Evolutionary conservation across 2,888 invertebrate species (phyloP).

Genomic region (Euspilapteryx auroguttella): DNA sequence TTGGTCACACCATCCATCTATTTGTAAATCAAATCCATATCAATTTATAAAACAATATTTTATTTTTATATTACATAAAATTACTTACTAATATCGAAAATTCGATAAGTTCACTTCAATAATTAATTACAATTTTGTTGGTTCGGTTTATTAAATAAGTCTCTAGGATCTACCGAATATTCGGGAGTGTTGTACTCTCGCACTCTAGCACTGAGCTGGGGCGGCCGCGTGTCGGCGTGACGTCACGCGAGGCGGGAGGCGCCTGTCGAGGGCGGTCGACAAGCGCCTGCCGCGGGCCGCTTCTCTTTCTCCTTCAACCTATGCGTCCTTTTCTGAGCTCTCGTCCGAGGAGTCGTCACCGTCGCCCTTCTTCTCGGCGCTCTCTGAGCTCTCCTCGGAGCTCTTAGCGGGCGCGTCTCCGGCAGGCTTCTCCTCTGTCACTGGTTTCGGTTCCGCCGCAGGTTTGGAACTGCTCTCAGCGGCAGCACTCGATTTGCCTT

Average conservation of each 20-base stretch:
- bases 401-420: conserved; percentile 20
- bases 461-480: conserved; percentile 7
- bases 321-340: conserved; percentile 14
- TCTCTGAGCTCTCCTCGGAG: conserved; percentile 13
- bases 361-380: conserved; percentile 15
- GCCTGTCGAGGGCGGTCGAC: conserved; percentile 57
- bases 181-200: conserved; percentile 15
- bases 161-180: conserved; percentile 47
- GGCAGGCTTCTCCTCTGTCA: conserved; percentile 13
- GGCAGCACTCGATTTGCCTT: no score
- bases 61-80: conserved; percentile 47
- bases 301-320: conserved; percentile 29
- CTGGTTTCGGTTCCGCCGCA: neutral
- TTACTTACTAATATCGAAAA: conserved; percentile 44
- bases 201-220: conserved; percentile 11
- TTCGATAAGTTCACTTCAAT: conserved; percentile 53
- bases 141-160: conserved; percentile 51
- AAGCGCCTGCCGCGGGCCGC: conserved; percentile 43
- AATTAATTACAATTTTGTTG: conserved; percentile 50
- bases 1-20: no score
- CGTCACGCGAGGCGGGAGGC: conserved; percentile 46
- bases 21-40: no score
- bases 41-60: no score
- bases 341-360: conserved; percentile 24
- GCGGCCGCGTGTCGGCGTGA: no score